These are phyloP conservation scores for Lamproptera curius DNA, from an alignment of 2,888 invertebrate genomes.

Conservation along the genomic window DNA sequence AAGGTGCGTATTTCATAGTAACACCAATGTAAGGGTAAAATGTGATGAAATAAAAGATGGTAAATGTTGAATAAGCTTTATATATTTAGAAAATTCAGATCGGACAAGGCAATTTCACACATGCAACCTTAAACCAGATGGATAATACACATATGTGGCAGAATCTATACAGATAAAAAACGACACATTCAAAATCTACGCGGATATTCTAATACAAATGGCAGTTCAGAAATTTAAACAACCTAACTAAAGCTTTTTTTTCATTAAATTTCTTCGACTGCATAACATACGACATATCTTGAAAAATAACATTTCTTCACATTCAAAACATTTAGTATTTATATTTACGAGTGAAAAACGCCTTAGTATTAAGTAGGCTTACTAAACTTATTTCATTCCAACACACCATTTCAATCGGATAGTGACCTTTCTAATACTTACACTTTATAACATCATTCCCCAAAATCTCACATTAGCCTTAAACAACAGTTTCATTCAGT, in stretches of 20 bases:
- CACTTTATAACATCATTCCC: constrained; percentile 23
- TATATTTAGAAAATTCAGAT: constrained; percentile 45
- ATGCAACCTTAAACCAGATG: constrained; percentile 28
- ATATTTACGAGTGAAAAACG: constrained; percentile 13
- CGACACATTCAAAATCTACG: constrained; percentile 6
- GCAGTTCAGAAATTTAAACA: constrained; percentile 14
- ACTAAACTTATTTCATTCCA: neutral
- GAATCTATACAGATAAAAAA: constrained; percentile 6
- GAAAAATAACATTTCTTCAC: too few species aligned
- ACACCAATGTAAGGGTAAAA: neutral
- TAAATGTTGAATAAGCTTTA: constrained; percentile 40
- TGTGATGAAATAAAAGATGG: constrained; percentile 34
- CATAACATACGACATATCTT: neutral
- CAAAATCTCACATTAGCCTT: constrained; percentile 17
- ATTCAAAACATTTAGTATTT: too few species aligned
- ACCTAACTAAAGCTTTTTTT: neutral
- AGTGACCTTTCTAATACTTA: constrained; percentile 45
- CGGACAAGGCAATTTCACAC: constrained; percentile 36
- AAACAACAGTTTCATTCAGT: constrained; percentile 48
- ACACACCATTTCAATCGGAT: constrained; percentile 38
- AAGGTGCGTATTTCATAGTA: too few species aligned
- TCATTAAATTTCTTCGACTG: neutral
- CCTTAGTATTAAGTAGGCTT: constrained; percentile 2
- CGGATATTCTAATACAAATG: constrained; percentile 13
- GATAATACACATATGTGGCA: constrained; percentile 2